Percentiles rank a stretch among this genome's conserved stretches.
These are phyloP conservation scores for Phoeniculus purpureus DNA, from an alignment of 2,797 vertebrate species.

Conservation along the genomic window DNA sequence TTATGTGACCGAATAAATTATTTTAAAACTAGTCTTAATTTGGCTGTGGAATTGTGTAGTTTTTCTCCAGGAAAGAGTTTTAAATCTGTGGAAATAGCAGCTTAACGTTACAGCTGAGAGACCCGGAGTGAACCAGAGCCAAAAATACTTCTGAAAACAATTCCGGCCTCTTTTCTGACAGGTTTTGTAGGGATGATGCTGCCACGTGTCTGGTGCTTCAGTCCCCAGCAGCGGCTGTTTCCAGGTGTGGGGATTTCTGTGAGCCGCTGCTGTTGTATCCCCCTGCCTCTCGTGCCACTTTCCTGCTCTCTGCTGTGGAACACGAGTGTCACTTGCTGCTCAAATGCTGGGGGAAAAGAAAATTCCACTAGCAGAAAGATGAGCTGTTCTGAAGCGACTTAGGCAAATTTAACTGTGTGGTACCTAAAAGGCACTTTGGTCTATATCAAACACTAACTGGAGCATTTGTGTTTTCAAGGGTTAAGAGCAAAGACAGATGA, in stretches of 20 bases:
- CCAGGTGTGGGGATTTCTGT: not conserved
- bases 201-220: not conserved
- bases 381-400: not conserved
- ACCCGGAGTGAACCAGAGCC: not conserved
- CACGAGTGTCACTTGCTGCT: not conserved
- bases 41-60: slow-evolving; percentile 28
- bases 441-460: not conserved
- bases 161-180: not conserved
- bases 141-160: not conserved
- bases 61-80: not conserved
- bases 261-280: slow-evolving; percentile 23
- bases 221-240: not conserved
- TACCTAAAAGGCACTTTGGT: not conserved
- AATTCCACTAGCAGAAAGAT: not conserved
- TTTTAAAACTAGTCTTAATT: slow-evolving; percentile 61
- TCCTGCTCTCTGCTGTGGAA: slow-evolving; percentile 39
- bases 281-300: slow-evolving; percentile 57
- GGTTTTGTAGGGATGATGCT: not conserved
- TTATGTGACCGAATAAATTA: slow-evolving; percentile 80
- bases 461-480: not conserved
- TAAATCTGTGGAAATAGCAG: not conserved
- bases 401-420: not conserved
- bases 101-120: not conserved
- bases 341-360: not conserved
- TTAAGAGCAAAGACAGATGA: slow-evolving; percentile 16